Percentiles rank a stretch among this genome's conserved stretches.
Evolutionary conservation across 2,797 vertebrate genomes (phyloP).

Genomic region (Takifugu rubripes): DNA sequence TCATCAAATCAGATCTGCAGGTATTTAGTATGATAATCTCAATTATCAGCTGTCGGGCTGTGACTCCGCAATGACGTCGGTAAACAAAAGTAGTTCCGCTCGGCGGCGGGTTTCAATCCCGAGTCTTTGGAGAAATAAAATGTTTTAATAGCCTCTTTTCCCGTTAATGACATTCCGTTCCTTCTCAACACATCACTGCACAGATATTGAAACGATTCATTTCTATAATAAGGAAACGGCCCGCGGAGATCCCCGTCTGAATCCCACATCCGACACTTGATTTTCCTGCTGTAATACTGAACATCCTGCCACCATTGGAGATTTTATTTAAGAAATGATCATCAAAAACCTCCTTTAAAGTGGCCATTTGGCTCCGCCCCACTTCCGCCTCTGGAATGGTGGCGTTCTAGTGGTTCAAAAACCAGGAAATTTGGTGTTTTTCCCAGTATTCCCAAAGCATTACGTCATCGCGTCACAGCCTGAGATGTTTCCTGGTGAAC

Average conservation of each 20-base stretch:
- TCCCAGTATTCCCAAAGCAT: too few relatives aligned
- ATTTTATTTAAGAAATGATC: slow-evolving; percentile 14
- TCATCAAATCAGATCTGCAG: slow-evolving; percentile 71
- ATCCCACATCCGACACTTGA: slow-evolving; percentile 59
- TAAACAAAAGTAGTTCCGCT: slow-evolving; percentile 75
- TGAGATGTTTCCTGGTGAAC: background rate
- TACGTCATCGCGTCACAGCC: too few relatives aligned
- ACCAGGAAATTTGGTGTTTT: background rate
- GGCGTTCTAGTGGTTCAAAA: background rate
- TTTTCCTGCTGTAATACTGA: slow-evolving; percentile 60
- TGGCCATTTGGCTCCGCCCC: too few relatives aligned
- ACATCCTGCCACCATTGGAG: slow-evolving; percentile 25
- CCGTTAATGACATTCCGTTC: slow-evolving; percentile 87
- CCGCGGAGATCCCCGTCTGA: slow-evolving; percentile 70
- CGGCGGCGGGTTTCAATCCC: slow-evolving; percentile 76
- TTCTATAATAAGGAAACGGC: slow-evolving; percentile 82
- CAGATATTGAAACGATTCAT: slow-evolving; percentile 91
- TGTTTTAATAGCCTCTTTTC: slow-evolving; percentile 83
- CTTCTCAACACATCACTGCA: slow-evolving; percentile 89
- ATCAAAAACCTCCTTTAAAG: too few relatives aligned
- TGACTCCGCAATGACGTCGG: slow-evolving; percentile 63
- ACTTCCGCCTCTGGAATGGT: too few relatives aligned
- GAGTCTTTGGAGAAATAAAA: slow-evolving; percentile 76
- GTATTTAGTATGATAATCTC: slow-evolving; percentile 77
- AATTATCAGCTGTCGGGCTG: slow-evolving; percentile 72